Conservation (phyloP, 2,797 vertebrate species). For the Lagorchestes hirsutus region DNA sequence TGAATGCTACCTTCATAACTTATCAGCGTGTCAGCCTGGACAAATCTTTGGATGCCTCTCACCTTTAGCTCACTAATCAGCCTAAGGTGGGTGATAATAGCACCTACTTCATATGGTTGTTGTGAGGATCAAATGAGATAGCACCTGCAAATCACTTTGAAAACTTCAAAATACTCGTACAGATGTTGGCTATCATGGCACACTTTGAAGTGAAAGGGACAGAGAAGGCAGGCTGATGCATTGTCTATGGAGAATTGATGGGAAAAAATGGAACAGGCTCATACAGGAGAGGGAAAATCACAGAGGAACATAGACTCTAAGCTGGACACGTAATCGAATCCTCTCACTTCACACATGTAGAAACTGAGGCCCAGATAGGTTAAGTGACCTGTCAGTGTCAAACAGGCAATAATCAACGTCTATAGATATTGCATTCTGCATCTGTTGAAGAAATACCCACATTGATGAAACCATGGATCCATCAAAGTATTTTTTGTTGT, state of each 20-base stretch:
- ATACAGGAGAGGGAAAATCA: neutral
- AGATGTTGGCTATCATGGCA: neutral
- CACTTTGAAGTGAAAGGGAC: neutral
- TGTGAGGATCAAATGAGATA: neutral
- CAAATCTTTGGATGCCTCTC: neutral
- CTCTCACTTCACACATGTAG: neutral
- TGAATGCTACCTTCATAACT: neutral
- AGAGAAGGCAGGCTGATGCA: neutral
- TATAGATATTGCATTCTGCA: neutral
- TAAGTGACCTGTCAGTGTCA: neutral
- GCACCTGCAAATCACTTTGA: neutral
- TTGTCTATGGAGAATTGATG: neutral
- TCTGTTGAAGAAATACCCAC: neutral
- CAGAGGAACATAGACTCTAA: neutral
- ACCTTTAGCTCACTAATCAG: neutral
- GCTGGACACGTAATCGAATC: neutral
- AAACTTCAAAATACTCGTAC: neutral
- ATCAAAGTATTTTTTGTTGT: neutral
- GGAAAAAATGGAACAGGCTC: neutral
- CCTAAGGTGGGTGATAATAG: neutral
- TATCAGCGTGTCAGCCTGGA: neutral
- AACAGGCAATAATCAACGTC: neutral
- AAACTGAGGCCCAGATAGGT: neutral
- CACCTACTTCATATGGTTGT: neutral
- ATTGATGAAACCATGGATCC: neutral